phyloP scores from a whole-genome alignment of 2,113 vertebrate species.

The Tetrao urogallus region DNA sequence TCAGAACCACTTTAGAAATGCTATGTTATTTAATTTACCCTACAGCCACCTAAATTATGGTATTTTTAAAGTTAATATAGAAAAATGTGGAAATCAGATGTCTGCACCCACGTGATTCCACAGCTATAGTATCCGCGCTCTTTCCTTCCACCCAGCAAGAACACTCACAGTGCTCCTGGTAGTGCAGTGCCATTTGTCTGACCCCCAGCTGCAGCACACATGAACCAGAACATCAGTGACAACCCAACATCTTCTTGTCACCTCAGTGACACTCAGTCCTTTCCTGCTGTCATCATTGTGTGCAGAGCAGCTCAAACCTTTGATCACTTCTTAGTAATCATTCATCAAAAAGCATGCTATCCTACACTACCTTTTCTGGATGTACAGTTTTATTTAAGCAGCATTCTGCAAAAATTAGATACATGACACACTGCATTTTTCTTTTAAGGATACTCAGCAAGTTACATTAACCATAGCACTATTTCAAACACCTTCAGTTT shows the following conservation, averaged over 20 bases:
- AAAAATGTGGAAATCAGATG: rapidly evolving
- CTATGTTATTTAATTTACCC: background rate
- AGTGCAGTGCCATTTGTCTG: background rate
- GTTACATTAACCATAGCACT: rapidly evolving
- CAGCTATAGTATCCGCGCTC: rapidly evolving
- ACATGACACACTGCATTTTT: background rate
- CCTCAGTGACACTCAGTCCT: rapidly evolving
- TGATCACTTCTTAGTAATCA: rapidly evolving
- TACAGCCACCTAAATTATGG: rapidly evolving
- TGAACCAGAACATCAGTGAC: background rate
- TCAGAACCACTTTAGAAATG: background rate
- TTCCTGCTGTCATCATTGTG: background rate
- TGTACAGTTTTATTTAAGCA: background rate
- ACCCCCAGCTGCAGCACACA: background rate
- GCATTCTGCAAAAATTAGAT: too few relatives aligned
- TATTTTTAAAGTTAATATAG: background rate
- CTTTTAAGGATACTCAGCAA: background rate
- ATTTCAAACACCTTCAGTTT: background rate
- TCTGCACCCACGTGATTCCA: background rate
- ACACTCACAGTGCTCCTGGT: background rate
- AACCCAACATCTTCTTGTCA: background rate
- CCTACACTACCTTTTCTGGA: background rate
- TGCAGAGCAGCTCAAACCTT: background rate
- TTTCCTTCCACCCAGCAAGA: background rate
- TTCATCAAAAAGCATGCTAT: background rate